Percentiles rank a stretch among this genome's conserved stretches.
phyloP scores from a whole-genome alignment of 2,888 invertebrate species.

The Eumerus sabulonum region DNA sequence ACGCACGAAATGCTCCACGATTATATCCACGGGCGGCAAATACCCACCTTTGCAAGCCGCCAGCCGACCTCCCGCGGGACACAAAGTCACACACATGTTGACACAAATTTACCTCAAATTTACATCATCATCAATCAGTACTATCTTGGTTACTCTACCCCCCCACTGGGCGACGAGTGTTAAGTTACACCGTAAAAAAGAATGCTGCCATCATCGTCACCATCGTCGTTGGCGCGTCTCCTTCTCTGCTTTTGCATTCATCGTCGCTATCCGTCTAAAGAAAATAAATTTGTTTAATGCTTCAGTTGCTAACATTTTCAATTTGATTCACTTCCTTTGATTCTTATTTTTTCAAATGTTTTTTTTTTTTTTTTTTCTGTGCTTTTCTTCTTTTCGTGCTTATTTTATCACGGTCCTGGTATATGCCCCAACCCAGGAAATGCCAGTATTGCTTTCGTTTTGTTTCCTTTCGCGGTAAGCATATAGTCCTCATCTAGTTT shows the following conservation, averaged over 20 bases:
- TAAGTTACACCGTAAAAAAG: constrained; percentile 45
- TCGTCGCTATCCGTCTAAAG: not conserved
- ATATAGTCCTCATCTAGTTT: constrained; percentile 27
- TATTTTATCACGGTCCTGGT: not conserved
- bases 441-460: not conserved
- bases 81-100: constrained; percentile 37
- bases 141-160: constrained; percentile 50
- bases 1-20: constrained; percentile 40
- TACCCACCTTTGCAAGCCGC: not conserved
- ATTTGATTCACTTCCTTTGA: constrained; percentile 63
- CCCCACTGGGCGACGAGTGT: constrained; percentile 39
- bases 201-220: constrained; percentile 15
- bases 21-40: constrained; percentile 39
- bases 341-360: constrained; percentile 33
- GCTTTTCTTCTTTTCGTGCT: constrained; percentile 54
- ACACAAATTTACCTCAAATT: constrained; percentile 60
- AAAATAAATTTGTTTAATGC: constrained; percentile 66
- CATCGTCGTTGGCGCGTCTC: constrained; percentile 34
- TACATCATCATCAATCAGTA: constrained; percentile 66
- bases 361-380: constrained; percentile 1
- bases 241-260: not conserved
- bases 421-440: not conserved
- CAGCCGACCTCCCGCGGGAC: not conserved
- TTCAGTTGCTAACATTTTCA: constrained; percentile 62
- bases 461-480: constrained; percentile 27